Base-by-base conservation (phyloP, 2,797 vertebrate species). In the Hyperoplus lanceolatus region DNA sequence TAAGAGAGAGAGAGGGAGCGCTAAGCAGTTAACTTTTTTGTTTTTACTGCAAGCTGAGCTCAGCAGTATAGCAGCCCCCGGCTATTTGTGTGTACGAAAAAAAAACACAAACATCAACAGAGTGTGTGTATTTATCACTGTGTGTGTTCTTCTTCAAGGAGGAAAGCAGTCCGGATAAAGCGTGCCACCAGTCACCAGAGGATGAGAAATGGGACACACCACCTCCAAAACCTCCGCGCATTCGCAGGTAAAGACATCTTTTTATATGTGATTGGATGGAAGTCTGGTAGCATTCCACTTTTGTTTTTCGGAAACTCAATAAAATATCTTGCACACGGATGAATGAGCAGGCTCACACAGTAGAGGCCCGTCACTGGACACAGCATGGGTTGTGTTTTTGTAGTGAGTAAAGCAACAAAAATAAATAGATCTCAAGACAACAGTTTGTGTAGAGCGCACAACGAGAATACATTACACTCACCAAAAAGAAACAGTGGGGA, bases 181-280 rank as follows among this genome's bases (percentile, higher is more conserved):
- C 93, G 16, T 81, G 94, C 73, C 94, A 91, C 72, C 96, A 95
- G 46, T 93, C 95, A 29, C 29, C 29, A 64, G 96, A 96, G 7
- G 92, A 96, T 59, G 97, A 97, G 59, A 94, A 96, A 87, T 96
- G 96, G 93, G 98, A 98, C 93, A 96, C 96, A 4, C 98, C 98
- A 1, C 98, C 98, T 80, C 98, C 98, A 36, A 99, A 99, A 89
- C 98, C 98, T 51, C 98, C 98, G 43, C 95, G 98, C 75, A 95
- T 97, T 57, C 97, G 97, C 90, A 98, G 97, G 98, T 96, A 89
- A 29, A 91, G 70, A 56, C 41, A 0, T 13, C 6, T 8, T 73
- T 13, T 10, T 38, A 5, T 73, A 21, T 39, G 36, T 49, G 4
- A 11, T 18, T 5, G 1, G 36, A 39, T 6, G 13, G 21, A 43